Base-by-base conservation (phyloP, 2,113 vertebrate species). In the Pteruthius melanotis region DNA sequence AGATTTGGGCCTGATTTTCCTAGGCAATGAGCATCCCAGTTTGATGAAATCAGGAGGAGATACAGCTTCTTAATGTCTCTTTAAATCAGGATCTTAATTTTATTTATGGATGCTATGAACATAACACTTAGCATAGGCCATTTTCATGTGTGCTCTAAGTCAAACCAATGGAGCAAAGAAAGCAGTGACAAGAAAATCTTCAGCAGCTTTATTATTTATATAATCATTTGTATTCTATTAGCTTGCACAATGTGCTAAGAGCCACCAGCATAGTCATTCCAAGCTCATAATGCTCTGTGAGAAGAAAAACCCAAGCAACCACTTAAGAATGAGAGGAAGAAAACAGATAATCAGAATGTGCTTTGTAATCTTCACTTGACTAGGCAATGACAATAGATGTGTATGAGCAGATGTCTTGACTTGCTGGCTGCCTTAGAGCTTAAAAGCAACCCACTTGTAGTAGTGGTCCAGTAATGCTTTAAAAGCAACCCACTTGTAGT, bases 91-190 rank as follows among this genome's bases (percentile, higher is more conserved):
- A 90, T 92, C 90, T 88, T 90, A 94, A 89, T 93, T 96, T 95
- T 94, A 90, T 96, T 96, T 96, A 93, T 93, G 76, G 69, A 64
- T 95, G 47, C 86, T 89, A 64, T 75, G 83, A 97, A 90, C 72
- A 35, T 92, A 95, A 90, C 64, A 66, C 85, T 94, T 95, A 93
- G 63, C 16, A 85, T 78, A 95, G 61, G 60, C 92, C 76, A 72
- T 96, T 96, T 97, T 94, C 92, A 83, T 88, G 52, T 95, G 71
- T 95, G 89, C 90, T 96, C 72, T 96, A 92, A 96, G 93, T 96
- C 88, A 95, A 96, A 53, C 68, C 95, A 95, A 93, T 90, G 94
- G 83, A 96, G 85, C 93, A 96, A 87, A 89, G 92, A 94, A 90
- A 96, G 63, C 30, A 6, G 69, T 82, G 76, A 96, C 94, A 95